Evolutionary conservation across 2,113 vertebrate genomes (phyloP).

Genomic region (Pionites leucogaster): DNA sequence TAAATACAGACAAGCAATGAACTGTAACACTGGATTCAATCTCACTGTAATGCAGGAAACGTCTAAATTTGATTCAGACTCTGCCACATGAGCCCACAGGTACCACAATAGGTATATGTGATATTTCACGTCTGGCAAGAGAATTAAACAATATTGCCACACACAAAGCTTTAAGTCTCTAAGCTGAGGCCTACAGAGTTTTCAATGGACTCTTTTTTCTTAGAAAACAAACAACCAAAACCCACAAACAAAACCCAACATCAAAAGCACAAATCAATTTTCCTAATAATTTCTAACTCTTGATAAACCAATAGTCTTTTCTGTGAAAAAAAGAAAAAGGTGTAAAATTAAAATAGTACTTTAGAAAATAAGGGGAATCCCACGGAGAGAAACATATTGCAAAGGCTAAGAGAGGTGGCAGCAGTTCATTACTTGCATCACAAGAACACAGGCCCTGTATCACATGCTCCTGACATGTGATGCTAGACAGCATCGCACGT

Average conservation of each 20-base stretch:
- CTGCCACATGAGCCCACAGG: neutral
- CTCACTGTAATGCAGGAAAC: neutral
- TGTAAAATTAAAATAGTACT: neutral
- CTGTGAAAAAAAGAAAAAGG: neutral
- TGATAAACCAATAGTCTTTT: neutral
- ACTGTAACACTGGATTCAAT: neutral
- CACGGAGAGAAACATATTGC: neutral
- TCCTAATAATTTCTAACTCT: neutral
- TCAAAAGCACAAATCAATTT: neutral
- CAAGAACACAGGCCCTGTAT: fast-evolving
- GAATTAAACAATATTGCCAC: neutral
- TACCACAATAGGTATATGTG: neutral
- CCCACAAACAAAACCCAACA: neutral
- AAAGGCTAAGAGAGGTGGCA: neutral
- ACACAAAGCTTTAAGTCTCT: neutral
- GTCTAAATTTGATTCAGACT: neutral
- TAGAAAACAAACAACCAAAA: neutral
- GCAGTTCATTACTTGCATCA: neutral
- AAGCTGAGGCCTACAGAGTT: neutral
- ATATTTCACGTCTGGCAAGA: neutral
- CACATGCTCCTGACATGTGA: fast-evolving
- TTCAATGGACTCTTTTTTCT: neutral
- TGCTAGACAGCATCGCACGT: neutral
- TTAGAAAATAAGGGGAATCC: neutral
- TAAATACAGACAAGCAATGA: neutral